Base-by-base conservation (phyloP, 1,140 invertebrate species). In the Drosophila sproati region DNA sequence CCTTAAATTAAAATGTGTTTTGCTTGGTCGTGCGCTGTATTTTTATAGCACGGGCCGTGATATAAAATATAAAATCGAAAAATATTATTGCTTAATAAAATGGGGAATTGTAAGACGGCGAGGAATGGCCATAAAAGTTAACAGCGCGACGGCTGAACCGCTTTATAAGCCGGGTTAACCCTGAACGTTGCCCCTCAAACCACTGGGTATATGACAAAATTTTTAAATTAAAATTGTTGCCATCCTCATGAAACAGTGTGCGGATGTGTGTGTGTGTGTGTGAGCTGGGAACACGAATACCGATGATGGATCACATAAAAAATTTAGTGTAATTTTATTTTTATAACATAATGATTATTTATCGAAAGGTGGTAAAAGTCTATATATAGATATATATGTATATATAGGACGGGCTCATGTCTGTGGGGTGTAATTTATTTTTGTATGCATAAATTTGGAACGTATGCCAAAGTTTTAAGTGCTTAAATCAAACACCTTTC, bases 1-100 rank as follows among this genome's bases (percentile, higher is more conserved):
- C 34, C 55, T 50, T 62, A 68, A 67, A 78, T 73, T 62, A 60
- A 87, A 82, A 82, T 77, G 67, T 54, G 39, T 64, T 54, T 32
- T 12, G 54, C n/a, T 32, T 5, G 12, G 60, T 34, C 29, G 64
- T 63, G 68, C 59, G 41, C 50, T 45, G 20, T 28, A 48, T 48
- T 64, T 77, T 77, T 77, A 64, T 73, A 28, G 70, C 55, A 34
- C 41, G 45, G 37, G 37, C 59, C 45, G 51, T 68, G 72, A 57
- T 88, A 82, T 88, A 85, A 77, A 80, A 77, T 78, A 77, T 70
- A 80, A 87, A 89, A 85, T 85, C 85, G 77, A 85, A 89, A 88
- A 90, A 88, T 85, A 88, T 88, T 89, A 89, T 89, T 73, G 86
- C 80, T 78, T 76, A 89, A 85, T 88, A 88, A 88, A 88, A 85